phyloP scores from a whole-genome alignment of 2,888 invertebrate genomes.

The Blastobasis lacticolella region DNA sequence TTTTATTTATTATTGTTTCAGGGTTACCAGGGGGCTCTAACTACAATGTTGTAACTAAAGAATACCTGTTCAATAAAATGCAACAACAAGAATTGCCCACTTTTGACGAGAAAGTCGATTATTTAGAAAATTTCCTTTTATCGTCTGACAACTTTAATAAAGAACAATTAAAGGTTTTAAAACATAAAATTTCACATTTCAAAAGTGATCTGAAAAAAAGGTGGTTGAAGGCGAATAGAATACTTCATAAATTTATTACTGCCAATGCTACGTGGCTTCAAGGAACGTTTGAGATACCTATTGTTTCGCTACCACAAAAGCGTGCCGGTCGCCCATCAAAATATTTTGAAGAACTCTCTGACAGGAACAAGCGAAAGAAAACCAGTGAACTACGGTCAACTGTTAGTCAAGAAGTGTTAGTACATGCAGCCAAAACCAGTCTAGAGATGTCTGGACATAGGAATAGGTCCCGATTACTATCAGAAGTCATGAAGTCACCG shows the following conservation, averaged over 20 bases:
- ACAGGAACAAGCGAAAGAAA: conserved; percentile 13
- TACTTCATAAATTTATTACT: neutral
- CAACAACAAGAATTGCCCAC: neutral
- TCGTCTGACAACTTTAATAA: neutral
- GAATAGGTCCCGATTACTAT: neutral
- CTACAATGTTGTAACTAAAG: neutral
- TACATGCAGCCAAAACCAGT: neutral
- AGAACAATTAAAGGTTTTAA: conserved; percentile 2
- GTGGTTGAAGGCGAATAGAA: neutral
- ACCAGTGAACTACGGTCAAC: conserved; percentile 11
- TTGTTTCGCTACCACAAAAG: conserved; percentile 15
- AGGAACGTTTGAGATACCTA: conserved; percentile 4
- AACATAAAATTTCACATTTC: neutral
- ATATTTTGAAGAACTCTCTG: conserved; percentile 13
- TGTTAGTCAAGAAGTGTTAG: conserved; percentile 1
- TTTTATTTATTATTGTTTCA: neutral
- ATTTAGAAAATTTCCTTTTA: conserved; percentile 1
- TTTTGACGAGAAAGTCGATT: neutral
- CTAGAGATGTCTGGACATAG: neutral
- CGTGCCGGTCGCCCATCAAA: conserved; percentile 13
- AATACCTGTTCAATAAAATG: no score
- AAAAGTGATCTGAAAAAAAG: neutral
- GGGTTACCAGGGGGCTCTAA: neutral
- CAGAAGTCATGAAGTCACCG: conserved; percentile 2
- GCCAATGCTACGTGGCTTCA: conserved; percentile 4